Percentiles rank a stretch among this genome's conserved stretches.
These are phyloP conservation scores for Sinonovacula constricta DNA, from an alignment of 1,140 invertebrate genomes.

Conservation along the genomic window DNA sequence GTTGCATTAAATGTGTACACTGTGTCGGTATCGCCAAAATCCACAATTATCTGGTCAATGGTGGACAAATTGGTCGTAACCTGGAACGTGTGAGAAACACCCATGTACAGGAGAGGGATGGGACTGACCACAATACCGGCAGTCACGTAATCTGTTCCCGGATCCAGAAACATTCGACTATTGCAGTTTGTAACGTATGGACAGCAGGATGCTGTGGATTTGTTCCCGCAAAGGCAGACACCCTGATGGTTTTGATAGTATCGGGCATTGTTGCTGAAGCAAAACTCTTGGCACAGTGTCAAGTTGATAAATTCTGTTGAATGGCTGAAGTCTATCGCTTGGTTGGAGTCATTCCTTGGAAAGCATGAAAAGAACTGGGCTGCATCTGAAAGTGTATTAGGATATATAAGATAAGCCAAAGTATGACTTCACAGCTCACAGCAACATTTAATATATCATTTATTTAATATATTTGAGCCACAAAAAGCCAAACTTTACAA, in stretches of 20 bases:
- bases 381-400: conserved; percentile 16
- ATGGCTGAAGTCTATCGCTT: not conserved
- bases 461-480: too few relatives aligned
- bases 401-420: too few relatives aligned
- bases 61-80: conserved; percentile 2
- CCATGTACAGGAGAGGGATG: not conserved
- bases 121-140: conserved; percentile 13
- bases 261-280: conserved; percentile 6
- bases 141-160: not conserved
- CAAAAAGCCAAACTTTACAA: too few relatives aligned
- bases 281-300: conserved; percentile 2
- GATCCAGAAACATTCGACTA: not conserved
- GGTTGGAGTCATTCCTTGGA: not conserved
- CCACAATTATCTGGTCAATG: not conserved
- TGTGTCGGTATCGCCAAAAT: conserved; percentile 21
- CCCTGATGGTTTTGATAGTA: conserved; percentile 10
- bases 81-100: not conserved
- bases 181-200: conserved; percentile 3
- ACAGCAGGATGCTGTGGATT: conserved; percentile 1
- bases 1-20: not conserved
- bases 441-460: conserved; percentile 15
- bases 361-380: conserved; percentile 27
- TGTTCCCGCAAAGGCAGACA: conserved; percentile 28
- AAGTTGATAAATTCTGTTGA: not conserved
- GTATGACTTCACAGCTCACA: too few relatives aligned